Evolutionary conservation across 2,888 invertebrate species (phyloP).

Genomic region (Parnassius mnemosyne): DNA sequence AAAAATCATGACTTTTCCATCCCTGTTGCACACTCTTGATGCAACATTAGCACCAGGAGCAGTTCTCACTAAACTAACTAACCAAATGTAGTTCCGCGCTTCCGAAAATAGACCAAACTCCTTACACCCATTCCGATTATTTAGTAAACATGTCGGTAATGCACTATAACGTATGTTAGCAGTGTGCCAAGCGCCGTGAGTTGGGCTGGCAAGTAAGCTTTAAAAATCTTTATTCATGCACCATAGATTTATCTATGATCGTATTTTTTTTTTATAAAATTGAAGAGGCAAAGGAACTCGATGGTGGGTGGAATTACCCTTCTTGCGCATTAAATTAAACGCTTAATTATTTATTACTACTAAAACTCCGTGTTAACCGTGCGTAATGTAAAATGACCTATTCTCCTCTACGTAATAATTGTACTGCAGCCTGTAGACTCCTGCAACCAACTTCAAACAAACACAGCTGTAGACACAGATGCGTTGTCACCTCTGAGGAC

Average conservation of each 20-base stretch:
- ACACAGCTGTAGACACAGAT: no score
- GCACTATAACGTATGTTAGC: not conserved
- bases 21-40: no score
- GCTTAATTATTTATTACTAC: constrained; percentile 76
- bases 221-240: no score
- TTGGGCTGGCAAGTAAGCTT: no score
- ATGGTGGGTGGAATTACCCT: constrained; percentile 28
- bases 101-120: constrained; percentile 12
- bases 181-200: not conserved
- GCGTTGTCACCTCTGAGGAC: no score
- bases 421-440: no score
- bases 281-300: no score
- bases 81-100: not conserved
- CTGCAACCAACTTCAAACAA: no score
- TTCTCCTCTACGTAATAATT: constrained; percentile 34
- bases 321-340: constrained; percentile 76
- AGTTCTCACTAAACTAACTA: not conserved
- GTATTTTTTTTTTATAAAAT: no score
- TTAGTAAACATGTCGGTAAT: constrained; percentile 14
- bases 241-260: no score
- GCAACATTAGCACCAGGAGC: not conserved
- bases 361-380: constrained; percentile 66
- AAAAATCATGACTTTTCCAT: no score
- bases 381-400: constrained; percentile 56
- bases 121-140: constrained; percentile 5